Evolutionary conservation across 2,888 invertebrate genomes (phyloP).

Genomic region (Drosophila antonietae): DNA sequence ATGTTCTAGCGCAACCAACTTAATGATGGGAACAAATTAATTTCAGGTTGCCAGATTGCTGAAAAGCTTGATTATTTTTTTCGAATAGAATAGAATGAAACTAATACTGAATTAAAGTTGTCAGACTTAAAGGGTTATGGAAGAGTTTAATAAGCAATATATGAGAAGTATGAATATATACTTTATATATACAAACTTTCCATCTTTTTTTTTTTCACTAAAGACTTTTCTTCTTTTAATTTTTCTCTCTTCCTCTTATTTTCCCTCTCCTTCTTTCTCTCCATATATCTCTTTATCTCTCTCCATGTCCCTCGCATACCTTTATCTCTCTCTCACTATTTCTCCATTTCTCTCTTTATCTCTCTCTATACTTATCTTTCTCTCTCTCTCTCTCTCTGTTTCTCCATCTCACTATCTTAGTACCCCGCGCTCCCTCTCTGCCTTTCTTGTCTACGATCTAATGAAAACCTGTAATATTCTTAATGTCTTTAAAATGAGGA

Average conservation of each 20-base stretch:
- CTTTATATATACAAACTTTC: not conserved
- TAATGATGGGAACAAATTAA: slow-evolving; percentile 26
- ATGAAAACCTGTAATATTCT: not conserved
- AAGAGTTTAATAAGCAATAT: too few species aligned
- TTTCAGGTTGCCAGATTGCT: slow-evolving; percentile 1
- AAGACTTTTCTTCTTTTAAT: too few species aligned
- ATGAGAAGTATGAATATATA: too few species aligned
- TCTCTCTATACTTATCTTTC: not conserved
- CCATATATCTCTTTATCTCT: too few species aligned
- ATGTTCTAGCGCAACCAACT: slow-evolving; percentile 20
- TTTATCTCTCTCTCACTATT: too few species aligned
- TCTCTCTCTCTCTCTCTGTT: not conserved
- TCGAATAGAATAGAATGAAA: too few species aligned
- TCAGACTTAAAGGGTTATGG: not conserved
- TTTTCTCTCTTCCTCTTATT: not conserved
- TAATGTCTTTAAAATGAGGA: too few species aligned
- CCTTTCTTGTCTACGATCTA: not conserved
- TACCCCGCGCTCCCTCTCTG: not conserved
- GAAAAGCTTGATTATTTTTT: not conserved
- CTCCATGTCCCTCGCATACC: too few species aligned
- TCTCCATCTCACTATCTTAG: too few species aligned
- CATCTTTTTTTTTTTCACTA: not conserved
- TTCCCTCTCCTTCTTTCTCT: not conserved
- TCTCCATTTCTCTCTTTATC: too few species aligned
- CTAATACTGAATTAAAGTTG: not conserved